These are phyloP conservation scores for Heliocidaris tuberculata DNA, from an alignment of 35 echinoderm and acorn worm genomes.

Conservation along the genomic window DNA sequence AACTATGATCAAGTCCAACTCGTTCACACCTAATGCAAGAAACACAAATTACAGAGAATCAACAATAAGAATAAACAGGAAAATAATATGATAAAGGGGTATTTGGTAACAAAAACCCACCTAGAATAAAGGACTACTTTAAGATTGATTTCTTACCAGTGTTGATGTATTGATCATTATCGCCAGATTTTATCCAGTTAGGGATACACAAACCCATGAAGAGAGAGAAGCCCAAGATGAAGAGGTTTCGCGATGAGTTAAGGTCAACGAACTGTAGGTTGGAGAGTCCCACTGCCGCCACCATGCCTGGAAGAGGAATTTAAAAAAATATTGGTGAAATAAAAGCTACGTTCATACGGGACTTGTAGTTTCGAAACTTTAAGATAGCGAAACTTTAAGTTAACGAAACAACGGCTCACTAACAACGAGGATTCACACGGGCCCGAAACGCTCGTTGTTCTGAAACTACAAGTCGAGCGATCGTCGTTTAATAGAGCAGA, in stretches of 20 bases:
- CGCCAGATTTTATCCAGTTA: constrained; percentile 43
- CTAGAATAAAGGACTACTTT: no score
- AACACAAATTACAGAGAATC: background rate
- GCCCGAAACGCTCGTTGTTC: no score
- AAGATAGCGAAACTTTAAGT: no score
- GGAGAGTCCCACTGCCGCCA: constrained; percentile 83
- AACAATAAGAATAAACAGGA: background rate
- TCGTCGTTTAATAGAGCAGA: no score
- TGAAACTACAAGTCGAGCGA: no score
- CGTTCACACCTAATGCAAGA: constrained; percentile 51
- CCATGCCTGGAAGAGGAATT: constrained; percentile 66
- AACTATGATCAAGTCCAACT: constrained; percentile 76
- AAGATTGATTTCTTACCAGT: background rate
- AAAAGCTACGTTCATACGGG: no score
- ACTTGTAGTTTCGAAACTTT: no score
- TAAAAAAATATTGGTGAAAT: background rate
- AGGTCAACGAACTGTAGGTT: constrained; percentile 92
- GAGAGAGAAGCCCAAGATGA: constrained; percentile 78
- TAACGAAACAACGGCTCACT: no score
- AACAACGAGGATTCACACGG: no score
- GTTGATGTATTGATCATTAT: constrained; percentile 34
- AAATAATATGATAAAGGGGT: no score
- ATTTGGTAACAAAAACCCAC: no score
- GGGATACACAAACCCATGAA: constrained; percentile 82
- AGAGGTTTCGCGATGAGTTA: constrained; percentile 87